Evolutionary conservation across 1,140 invertebrate genomes (phyloP).

Genomic region (Lysiphlebus fabarum): DNA sequence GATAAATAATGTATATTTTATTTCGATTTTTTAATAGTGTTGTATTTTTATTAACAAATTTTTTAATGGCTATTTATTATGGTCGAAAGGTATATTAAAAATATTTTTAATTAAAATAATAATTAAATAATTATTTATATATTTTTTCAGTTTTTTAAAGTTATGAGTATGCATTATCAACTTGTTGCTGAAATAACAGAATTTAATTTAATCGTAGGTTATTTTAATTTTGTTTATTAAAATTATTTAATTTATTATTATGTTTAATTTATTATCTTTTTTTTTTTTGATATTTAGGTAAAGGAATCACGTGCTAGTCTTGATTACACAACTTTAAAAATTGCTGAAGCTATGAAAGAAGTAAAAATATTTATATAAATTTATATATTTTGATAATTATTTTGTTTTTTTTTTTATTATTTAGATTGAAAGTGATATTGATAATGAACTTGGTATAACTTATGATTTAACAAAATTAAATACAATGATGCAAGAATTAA

Average conservation of each 20-base stretch:
- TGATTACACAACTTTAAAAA: slow-evolving; percentile 33
- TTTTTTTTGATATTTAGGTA: slow-evolving; percentile 31
- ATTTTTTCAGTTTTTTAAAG: slow-evolving; percentile 36
- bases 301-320: slow-evolving; percentile 36
- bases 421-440: slow-evolving; percentile 43
- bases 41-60: slow-evolving; percentile 33
- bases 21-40: slow-evolving; percentile 36
- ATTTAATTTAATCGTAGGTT: slow-evolving; percentile 37
- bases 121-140: neutral
- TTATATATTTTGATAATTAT: slow-evolving; percentile 6
- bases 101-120: slow-evolving; percentile 13
- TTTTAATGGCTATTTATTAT: slow-evolving; percentile 34
- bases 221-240: neutral
- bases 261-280: slow-evolving; percentile 3
- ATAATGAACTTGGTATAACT: slow-evolving; percentile 40
- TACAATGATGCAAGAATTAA: slow-evolving; percentile 28
- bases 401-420: slow-evolving; percentile 9
- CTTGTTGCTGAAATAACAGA: slow-evolving; percentile 36
- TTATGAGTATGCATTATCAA: slow-evolving; percentile 35
- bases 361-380: slow-evolving; percentile 24
- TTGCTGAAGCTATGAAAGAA: slow-evolving; percentile 38
- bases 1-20: too few relatives aligned
- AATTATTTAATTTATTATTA: neutral
- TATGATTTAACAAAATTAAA: slow-evolving; percentile 39
- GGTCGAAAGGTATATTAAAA: slow-evolving; percentile 36